Conservation (phyloP, 1,140 invertebrate genomes). For the Lasioglossum albipes region DNA sequence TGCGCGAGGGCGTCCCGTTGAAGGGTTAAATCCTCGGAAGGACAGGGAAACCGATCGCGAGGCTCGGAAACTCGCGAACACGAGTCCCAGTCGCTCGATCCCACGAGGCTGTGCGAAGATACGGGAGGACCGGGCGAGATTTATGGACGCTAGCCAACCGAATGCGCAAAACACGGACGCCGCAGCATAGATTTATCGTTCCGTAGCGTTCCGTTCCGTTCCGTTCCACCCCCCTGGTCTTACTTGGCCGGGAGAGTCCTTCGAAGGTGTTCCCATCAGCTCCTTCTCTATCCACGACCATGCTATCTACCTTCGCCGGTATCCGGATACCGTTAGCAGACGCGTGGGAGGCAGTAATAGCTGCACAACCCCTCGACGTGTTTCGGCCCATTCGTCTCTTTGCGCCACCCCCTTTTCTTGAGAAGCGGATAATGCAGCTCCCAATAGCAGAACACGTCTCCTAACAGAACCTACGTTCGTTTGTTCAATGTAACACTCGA, state of each 20-base stretch:
- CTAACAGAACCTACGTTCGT: no score
- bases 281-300: background rate
- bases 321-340: no score
- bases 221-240: constrained; percentile 19
- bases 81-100: background rate
- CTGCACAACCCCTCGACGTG: no score
- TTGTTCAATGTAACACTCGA: no score
- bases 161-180: constrained; percentile 72
- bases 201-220: constrained; percentile 52
- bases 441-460: no score
- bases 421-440: no score
- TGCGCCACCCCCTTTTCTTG: no score
- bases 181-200: constrained; percentile 70
- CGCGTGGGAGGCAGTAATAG: no score
- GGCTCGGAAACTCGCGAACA: background rate
- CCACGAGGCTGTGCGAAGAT: constrained; percentile 41
- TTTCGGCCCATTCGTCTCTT: no score
- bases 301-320: no score
- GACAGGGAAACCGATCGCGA: background rate
- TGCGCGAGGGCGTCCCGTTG: background rate
- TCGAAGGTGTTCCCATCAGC: constrained; percentile 17
- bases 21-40: background rate
- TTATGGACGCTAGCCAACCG: constrained; percentile 68
- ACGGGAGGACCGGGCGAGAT: constrained; percentile 53
- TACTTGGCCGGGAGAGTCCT: background rate